These are phyloP conservation scores for Phthorimaea operculella DNA, from an alignment of 1,140 invertebrate genomes.

Conservation along the genomic window DNA sequence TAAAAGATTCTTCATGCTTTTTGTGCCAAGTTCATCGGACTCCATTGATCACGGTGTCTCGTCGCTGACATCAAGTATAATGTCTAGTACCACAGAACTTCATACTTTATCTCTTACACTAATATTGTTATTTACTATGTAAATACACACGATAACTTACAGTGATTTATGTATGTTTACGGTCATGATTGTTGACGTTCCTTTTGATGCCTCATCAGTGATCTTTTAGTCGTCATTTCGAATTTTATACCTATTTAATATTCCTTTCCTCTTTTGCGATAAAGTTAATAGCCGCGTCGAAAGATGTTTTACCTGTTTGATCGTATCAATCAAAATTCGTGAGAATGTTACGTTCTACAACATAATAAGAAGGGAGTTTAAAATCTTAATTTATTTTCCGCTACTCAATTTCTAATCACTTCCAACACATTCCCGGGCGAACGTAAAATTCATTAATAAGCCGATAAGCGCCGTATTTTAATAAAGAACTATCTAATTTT, in stretches of 20 bases:
- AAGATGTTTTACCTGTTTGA: background rate
- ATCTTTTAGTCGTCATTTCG: background rate
- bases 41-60: conserved; percentile 44
- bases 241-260: background rate
- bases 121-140: conserved; percentile 11
- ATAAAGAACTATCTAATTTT: conserved; percentile 19
- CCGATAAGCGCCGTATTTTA: conserved; percentile 19
- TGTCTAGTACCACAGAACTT: conserved; percentile 32
- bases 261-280: too few relatives aligned
- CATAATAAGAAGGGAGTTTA: conserved; percentile 6
- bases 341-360: background rate
- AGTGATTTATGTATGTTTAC: background rate
- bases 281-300: too few relatives aligned
- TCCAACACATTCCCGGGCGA: conserved; percentile 5
- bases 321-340: background rate
- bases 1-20: conserved; percentile 56
- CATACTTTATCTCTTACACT: conserved; percentile 11
- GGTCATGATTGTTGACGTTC: background rate
- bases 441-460: conserved; percentile 12
- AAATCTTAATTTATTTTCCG: conserved; percentile 15
- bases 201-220: background rate
- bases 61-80: conserved; percentile 36
- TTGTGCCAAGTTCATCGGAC: conserved; percentile 52
- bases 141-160: background rate
- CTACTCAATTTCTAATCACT: conserved; percentile 21